phyloP scores from a whole-genome alignment of 2,797 vertebrate genomes.

The Cyclura pinguis region DNA sequence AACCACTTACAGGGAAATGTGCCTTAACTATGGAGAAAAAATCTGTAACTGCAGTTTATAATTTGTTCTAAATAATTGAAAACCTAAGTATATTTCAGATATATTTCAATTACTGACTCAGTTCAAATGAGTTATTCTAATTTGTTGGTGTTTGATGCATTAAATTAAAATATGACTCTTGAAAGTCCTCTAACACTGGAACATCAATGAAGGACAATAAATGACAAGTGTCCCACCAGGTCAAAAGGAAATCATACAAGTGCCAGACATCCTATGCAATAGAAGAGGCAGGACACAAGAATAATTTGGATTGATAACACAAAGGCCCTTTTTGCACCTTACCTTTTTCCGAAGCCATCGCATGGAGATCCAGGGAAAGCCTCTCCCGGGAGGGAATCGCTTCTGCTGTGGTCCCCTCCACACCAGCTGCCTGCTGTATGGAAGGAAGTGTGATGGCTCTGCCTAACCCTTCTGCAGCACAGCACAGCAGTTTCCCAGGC shows the following conservation, averaged over 20 bases:
- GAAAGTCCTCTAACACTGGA: background rate
- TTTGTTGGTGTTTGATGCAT: background rate
- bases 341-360: too few relatives aligned
- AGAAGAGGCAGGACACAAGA: background rate
- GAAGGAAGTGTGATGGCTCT: too few relatives aligned
- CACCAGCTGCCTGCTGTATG: too few relatives aligned
- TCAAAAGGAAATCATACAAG: background rate
- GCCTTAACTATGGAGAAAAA: slow-evolving; percentile 30
- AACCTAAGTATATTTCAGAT: background rate
- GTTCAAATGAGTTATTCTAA: slow-evolving; percentile 12
- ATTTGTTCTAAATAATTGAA: slow-evolving; percentile 18
- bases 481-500: too few relatives aligned
- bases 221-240: background rate
- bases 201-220: background rate
- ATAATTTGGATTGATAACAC: background rate
- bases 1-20: slow-evolving; percentile 52
- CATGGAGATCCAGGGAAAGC: too few relatives aligned
- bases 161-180: background rate
- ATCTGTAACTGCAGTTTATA: slow-evolving; percentile 16
- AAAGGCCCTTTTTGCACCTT: too few relatives aligned
- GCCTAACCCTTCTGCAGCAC: too few relatives aligned
- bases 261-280: background rate
- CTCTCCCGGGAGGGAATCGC: too few relatives aligned
- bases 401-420: too few relatives aligned
- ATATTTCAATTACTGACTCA: background rate